Base-by-base conservation (phyloP, 2,113 vertebrate genomes). In the Megaptera novaeangliae region DNA sequence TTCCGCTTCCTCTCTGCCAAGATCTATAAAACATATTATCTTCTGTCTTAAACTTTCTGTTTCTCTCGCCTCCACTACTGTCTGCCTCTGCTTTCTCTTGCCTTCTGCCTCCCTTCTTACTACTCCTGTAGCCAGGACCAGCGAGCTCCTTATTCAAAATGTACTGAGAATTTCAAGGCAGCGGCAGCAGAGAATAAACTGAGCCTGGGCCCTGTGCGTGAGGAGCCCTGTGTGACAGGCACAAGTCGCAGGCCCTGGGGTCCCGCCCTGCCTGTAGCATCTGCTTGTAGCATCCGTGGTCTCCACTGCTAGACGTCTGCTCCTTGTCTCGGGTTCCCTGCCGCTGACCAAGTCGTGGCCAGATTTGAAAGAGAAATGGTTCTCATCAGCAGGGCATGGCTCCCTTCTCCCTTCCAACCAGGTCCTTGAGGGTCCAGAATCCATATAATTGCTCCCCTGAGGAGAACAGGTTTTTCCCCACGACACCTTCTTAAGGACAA, bases 401-500 rank as follows among this genome's bases (percentile, higher is more conserved):
- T 6, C 34, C 25, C 23, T 71, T 44, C 55, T 21, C 9, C n/a
- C n/a, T 64, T 5, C 49, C 14, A n/a, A 12, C 44, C 83, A n/a
- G 49, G 55, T 4, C 20, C 6, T 6, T 0, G 7, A 8, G n/a
- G 52, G 29, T 82, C 69, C 55, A 5, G 69, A 31, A 31, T 3
- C 69, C 2, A 63, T 15, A 2, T 20, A 6, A 9, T 3, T 5
- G 2, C 77, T 25, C 11, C 21, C 21, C 29, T 17, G 27, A 75
- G 57, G 18, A 57, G 52, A 83, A 68, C 0, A 0, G 0, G 0
- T 1, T 14, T 44, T 15, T 3, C 36, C 55, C 57, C 21, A 11
- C 0, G 17, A n/a, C 39, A 41, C 9, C 29, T 13, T 13, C 34
- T 64, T 5, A 15, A 44, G 83, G 61, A 49, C 17, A n/a, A 74